Conservation (phyloP, 2,797 vertebrate genomes). For the Otolemur crassicaudatus region DNA sequence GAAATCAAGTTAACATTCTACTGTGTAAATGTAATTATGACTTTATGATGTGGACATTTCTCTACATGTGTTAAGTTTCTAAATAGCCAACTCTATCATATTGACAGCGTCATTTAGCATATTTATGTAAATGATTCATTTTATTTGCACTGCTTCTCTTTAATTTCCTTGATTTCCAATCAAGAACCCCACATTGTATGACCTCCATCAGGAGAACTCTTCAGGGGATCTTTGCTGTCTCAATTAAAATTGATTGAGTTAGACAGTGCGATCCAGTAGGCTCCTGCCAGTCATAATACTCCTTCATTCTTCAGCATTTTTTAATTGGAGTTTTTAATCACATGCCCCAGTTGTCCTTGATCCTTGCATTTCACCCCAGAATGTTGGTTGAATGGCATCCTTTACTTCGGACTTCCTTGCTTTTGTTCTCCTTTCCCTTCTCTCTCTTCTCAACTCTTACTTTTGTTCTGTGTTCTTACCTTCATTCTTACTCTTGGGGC, state of each 20-base stretch:
- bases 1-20: not conserved
- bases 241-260: not conserved
- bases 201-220: not conserved
- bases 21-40: not conserved
- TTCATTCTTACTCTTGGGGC: not conserved
- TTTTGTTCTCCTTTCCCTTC: not conserved
- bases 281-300: not conserved
- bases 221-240: not conserved
- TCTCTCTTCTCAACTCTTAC: not conserved
- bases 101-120: not conserved
- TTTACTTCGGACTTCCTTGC: not conserved
- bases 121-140: constrained; percentile 34
- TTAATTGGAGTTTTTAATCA: not conserved
- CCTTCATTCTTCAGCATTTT: not conserved
- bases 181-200: not conserved
- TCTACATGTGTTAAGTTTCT: not conserved
- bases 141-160: not conserved
- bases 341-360: not conserved
- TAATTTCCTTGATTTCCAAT: not conserved
- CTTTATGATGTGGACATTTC: not conserved
- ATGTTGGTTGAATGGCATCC: not conserved
- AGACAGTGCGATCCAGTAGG: not conserved
- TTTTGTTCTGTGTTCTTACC: not conserved
- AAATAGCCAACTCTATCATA: not conserved
- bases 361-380: not conserved